A percentile compares a stretch with the other conserved stretches of the same genome.
Evolutionary conservation across 2,888 invertebrate species (phyloP).

Genomic region (Leucophora obtusa): DNA sequence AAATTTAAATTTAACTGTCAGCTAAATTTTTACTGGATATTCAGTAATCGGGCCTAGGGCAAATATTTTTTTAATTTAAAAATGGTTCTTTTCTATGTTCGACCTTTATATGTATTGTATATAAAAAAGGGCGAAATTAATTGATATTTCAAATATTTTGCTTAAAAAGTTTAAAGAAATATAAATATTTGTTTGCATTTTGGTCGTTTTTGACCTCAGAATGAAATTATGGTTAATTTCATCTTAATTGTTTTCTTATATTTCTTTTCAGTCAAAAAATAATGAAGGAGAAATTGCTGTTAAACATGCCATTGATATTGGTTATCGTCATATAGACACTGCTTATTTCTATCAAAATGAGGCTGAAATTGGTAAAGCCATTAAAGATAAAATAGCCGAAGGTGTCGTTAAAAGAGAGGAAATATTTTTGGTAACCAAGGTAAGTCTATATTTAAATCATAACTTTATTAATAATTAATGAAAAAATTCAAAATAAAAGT

Average conservation of each 20-base stretch:
- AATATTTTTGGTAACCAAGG: conserved; percentile 82
- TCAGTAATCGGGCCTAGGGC: no score
- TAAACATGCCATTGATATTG: conserved; percentile 85
- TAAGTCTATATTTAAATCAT: conserved; percentile 68
- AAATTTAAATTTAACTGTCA: no score
- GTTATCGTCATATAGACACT: conserved; percentile 85
- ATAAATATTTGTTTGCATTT: no score
- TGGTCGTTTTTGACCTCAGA: no score
- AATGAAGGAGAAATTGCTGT: conserved; percentile 84
- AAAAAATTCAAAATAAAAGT: conserved; percentile 51
- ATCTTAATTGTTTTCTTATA: not conserved
- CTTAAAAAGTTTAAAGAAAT: no score
- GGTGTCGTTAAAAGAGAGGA: conserved; percentile 84
- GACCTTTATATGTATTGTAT: no score
- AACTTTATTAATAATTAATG: not conserved
- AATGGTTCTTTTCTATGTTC: no score
- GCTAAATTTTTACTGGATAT: no score
- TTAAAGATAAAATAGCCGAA: conserved; percentile 82
- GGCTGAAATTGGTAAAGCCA: conserved; percentile 83
- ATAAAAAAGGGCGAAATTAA: no score
- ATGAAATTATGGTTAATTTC: no score
- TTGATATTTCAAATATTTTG: no score
- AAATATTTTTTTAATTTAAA: no score
- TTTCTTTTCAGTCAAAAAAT: conserved; percentile 81
- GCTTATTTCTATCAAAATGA: conserved; percentile 85